Evolutionary conservation across 2,797 vertebrate genomes (phyloP).

Genomic region (Spinus olivaceus): DNA sequence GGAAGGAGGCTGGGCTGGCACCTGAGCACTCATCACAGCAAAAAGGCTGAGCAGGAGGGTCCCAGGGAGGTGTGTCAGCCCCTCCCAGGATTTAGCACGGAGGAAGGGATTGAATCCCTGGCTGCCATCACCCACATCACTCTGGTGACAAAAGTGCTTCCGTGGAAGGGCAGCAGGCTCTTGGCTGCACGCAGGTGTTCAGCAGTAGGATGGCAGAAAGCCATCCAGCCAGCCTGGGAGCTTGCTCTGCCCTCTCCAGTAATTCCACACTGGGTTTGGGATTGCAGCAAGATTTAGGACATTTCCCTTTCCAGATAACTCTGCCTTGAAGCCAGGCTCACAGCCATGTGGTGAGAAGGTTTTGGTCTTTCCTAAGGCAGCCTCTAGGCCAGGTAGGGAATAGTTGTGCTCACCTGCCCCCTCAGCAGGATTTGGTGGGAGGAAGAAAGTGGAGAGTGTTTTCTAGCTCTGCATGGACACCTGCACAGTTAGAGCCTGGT

Average conservation of each 20-base stretch:
- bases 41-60: not conserved
- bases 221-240: not conserved
- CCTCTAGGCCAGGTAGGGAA: not conserved
- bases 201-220: not conserved
- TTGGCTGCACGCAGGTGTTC: not conserved
- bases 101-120: not conserved
- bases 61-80: accelerated
- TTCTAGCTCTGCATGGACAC: not conserved
- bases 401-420: accelerated
- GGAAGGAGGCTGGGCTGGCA: not conserved
- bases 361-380: not conserved
- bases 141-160: not conserved
- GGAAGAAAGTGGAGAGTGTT: not conserved
- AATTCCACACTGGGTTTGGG: accelerated
- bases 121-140: accelerated
- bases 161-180: not conserved
- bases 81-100: not conserved
- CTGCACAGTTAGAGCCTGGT: accelerated
- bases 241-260: accelerated
- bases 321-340: not conserved
- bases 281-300: not conserved
- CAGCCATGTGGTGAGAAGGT: not conserved
- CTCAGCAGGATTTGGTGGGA: not conserved
- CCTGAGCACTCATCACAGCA: not conserved
- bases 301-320: not conserved